Base-by-base conservation (phyloP, 2,888 invertebrate genomes). In the Cordylochernes scorpioides region DNA sequence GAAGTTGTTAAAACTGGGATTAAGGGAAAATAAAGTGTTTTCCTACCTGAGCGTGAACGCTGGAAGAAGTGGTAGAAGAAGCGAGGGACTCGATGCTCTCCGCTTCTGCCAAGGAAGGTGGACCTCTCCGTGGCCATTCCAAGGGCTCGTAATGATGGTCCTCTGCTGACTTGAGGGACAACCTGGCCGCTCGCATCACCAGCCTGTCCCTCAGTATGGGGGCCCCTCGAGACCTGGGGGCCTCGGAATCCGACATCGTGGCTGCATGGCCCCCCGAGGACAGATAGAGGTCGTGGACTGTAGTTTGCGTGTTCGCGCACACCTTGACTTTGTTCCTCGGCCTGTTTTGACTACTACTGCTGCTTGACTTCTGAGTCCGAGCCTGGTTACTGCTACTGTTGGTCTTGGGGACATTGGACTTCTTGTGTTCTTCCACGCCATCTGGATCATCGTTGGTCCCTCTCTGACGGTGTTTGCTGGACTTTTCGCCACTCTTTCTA, bases 221-320 rank as follows among this genome's bases (percentile, higher is more conserved):
- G n/a, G n/a, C n/a, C n/a, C n/a, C n/a, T n/a, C n/a, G n/a, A 10
- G 34, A 39, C 7, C 39, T 39, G 13, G 44, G 39, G 14, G 48
- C 42, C 32, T 39, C 39, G 17, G 38, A 31, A 32, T 41, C 39
- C 14, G 39, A 39, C 25, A 35, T 31, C 8, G 27, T 29, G 26
- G 32, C 34, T 24, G 17, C 34, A 30, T 38, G 39, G n/a, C n/a
- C n/a, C n/a, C n/a, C n/a, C n/a, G n/a, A n/a, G n/a, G n/a, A n/a
- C n/a, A n/a, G n/a, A n/a, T n/a, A n/a, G 30, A 33, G 38, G 26
- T 39, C 42, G 30, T 32, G 31, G 26, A 44, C 71, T 45, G 74
- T 70, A 5, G 80, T 80, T 52, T 82, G 80, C 0, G 80, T 78
- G 16, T 80, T 80, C 9, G 78, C 78, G 5, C 78, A 75, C 15